Conservation (phyloP, 2,888 invertebrate species). For the Orchesella flavescens region DNA sequence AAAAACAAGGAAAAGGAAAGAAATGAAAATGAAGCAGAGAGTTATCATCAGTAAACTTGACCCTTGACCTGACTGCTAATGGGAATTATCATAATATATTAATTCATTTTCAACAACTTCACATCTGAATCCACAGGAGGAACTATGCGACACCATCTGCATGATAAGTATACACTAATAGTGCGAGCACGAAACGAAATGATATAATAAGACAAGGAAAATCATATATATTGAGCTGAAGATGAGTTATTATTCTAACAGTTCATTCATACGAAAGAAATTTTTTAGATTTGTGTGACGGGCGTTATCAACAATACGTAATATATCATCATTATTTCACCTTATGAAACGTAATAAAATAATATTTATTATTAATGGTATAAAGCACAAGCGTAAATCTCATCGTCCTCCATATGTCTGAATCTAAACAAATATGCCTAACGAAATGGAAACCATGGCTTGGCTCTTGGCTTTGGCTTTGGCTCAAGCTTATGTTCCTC, state of each 20-base stretch:
- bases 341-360: slow-evolving; percentile 25
- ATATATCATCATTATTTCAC: slow-evolving; percentile 35
- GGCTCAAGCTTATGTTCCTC: no score
- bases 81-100: slow-evolving; percentile 45
- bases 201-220: slow-evolving; percentile 6
- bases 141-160: no score
- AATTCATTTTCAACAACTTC: slow-evolving; percentile 45
- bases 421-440: no score
- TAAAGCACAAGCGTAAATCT: no score
- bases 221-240: neutral
- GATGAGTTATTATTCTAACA: neutral
- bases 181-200: slow-evolving; percentile 19
- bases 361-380: neutral
- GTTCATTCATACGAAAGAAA: neutral
- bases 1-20: slow-evolving; percentile 31
- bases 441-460: no score
- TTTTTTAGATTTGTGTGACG: slow-evolving; percentile 27
- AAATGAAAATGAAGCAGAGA: slow-evolving; percentile 7
- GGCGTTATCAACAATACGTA: slow-evolving; percentile 32
- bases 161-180: neutral
- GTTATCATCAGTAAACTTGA: slow-evolving; percentile 52
- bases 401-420: no score
- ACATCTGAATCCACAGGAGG: neutral
- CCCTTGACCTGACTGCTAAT: slow-evolving; percentile 43
- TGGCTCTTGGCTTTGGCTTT: no score